These are phyloP conservation scores for Iguana delicatissima DNA, from an alignment of 2,797 vertebrate genomes.

Conservation along the genomic window DNA sequence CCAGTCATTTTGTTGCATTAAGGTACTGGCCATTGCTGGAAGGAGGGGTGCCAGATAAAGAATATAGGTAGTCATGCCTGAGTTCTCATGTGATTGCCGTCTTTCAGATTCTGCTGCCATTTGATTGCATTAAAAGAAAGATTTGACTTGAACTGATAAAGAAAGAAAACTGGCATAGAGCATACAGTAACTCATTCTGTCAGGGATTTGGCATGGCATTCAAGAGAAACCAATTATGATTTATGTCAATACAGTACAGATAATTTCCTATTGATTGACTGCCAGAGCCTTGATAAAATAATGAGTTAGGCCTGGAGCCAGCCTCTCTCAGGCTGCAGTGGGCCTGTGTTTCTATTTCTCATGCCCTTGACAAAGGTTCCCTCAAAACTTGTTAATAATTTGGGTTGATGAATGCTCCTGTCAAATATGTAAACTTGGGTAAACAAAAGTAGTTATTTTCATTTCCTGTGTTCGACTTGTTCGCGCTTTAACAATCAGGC, in stretches of 20 bases:
- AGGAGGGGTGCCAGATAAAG: constrained; percentile 48
- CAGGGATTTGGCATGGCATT: constrained; percentile 75
- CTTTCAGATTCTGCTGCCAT: constrained; percentile 53
- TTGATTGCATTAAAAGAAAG: constrained; percentile 70
- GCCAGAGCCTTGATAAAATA: constrained; percentile 82
- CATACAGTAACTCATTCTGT: constrained; percentile 73
- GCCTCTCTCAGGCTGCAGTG: constrained; percentile 61
- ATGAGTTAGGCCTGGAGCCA: constrained; percentile 79
- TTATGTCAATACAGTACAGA: constrained; percentile 82
- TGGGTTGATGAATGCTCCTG: constrained; percentile 64
- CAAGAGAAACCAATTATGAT: constrained; percentile 84
- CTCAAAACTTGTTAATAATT: constrained; percentile 69
- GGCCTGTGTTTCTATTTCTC: constrained; percentile 66
- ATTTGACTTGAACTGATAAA: constrained; percentile 77
- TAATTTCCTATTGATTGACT: constrained; percentile 83
- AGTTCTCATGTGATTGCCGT: constrained; percentile 43
- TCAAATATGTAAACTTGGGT: constrained; percentile 58
- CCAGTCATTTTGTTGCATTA: constrained; percentile 19
- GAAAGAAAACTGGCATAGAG: constrained; percentile 69
- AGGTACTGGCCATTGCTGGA: constrained; percentile 31
- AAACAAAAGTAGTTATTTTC: constrained; percentile 51
- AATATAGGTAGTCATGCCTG: constrained; percentile 33
- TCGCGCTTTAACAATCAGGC: constrained; percentile 33
- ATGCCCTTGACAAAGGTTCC: constrained; percentile 68
- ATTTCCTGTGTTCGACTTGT: background rate